phyloP scores from a whole-genome alignment of 2,113 vertebrate genomes.

The Prionailurus viverrinus region DNA sequence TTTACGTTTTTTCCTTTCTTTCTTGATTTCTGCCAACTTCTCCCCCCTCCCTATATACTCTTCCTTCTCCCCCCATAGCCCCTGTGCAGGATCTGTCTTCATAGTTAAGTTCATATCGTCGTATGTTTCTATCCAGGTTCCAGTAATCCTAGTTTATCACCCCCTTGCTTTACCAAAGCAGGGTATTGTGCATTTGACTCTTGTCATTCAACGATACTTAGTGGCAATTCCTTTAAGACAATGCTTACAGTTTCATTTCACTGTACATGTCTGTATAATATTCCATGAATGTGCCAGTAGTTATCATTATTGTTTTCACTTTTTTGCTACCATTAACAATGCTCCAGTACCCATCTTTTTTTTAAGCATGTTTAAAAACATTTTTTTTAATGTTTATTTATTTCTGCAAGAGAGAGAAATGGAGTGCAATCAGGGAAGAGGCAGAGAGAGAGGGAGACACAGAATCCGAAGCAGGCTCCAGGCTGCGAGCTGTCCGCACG shows the following conservation, averaged over 20 bases:
- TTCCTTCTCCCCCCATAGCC: background rate
- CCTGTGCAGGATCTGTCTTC: background rate
- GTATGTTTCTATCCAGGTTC: background rate
- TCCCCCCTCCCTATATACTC: no score
- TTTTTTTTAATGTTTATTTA: no score
- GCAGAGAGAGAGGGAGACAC: no score
- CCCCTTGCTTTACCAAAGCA: background rate
- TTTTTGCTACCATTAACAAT: background rate
- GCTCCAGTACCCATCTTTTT: background rate
- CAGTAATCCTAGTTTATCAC: background rate
- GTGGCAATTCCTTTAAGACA: background rate
- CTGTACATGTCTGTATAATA: background rate
- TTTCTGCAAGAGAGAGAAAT: no score
- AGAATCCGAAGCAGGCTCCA: no score
- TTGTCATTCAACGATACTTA: background rate
- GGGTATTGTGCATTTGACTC: background rate
- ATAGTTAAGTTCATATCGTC: background rate
- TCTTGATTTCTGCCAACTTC: background rate
- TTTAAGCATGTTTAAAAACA: no score
- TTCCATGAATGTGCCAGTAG: background rate
- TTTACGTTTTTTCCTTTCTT: background rate
- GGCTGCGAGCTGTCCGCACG: no score
- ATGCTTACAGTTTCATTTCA: background rate
- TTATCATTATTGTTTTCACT: background rate
- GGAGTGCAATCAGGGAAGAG: no score